Evolutionary conservation across 2,797 vertebrate genomes (phyloP), one percentile per base, ranked within the genome.

Genomic region (Sphenopsis melanotis): DNA sequence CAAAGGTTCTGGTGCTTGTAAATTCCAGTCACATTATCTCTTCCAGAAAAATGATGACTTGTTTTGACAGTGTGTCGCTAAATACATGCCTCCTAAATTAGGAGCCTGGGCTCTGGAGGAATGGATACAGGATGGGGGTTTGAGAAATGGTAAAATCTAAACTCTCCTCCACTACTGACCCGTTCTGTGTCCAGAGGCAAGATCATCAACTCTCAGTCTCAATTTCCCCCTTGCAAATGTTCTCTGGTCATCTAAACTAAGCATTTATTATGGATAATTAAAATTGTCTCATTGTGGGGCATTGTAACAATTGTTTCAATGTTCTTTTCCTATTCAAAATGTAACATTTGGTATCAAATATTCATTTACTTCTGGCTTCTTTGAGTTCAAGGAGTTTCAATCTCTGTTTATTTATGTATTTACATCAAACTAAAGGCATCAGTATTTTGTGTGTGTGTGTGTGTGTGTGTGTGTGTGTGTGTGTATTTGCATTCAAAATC

Each of bases 21-120:
- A 95, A 95, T 95, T 95, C 93, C 79, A 93, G 57, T 83, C 89
- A 80, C 87, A 95, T 94, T 95, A 90, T 87, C 64, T 83, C n/a
- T 81, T 47, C 47, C 71, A 78, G 89, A 84, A 85, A 94, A 94
- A 89, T 10, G 69, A 92, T 75, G 50, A 78, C 92, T 95, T 92
- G 84, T 91, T 96, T 94, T 96, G 89, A 92, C 76, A 85, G 46
- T n/a, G 42, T 69, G 69, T 93, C 47, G 11, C 79, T 87, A 94
- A 82, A 91, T 87, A 75, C 71, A 61, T 93, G 46, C 79, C 89
- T 95, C 92, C 79, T 89, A 92, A 87, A 78, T 89, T 85, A 83
- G 79, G 29, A 89, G 37, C 72, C 57, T 52, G 61, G 76, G 47
- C 69, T 96, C 79, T 69, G 56, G 60, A 77, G 87, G 60, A 87